phyloP scores from a whole-genome alignment of 2,113 vertebrate genomes.

The Pterocles burchelli region DNA sequence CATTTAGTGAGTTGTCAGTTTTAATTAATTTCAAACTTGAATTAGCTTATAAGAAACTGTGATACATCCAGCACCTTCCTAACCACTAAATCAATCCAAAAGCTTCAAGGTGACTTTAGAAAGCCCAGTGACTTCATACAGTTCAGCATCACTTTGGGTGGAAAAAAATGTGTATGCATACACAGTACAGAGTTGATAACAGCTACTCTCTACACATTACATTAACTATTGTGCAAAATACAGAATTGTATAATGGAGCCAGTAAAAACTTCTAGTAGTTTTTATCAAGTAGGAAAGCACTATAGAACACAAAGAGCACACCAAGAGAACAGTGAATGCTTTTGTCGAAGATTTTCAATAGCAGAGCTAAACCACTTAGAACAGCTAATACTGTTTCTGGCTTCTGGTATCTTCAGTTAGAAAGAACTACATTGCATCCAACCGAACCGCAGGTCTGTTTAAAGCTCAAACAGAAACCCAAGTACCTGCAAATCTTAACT shows the following conservation, averaged over 20 bases:
- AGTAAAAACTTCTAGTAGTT: conserved; percentile 37
- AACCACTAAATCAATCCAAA: conserved; percentile 30
- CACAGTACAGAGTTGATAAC: not conserved
- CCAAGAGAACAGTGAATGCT: not conserved
- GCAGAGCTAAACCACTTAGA: not conserved
- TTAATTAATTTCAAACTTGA: not conserved
- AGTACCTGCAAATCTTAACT: not conserved
- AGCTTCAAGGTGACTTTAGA: conserved; percentile 6
- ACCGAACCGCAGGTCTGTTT: not conserved
- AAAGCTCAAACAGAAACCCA: not conserved
- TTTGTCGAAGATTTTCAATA: not conserved
- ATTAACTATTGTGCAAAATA: not conserved
- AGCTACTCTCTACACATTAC: not conserved
- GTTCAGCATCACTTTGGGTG: not conserved
- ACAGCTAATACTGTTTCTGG: not conserved
- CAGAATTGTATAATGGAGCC: not conserved
- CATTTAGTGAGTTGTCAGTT: not conserved
- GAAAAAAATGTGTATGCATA: not conserved
- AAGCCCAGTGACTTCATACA: not conserved
- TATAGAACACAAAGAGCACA: not conserved
- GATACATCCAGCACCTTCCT: not conserved
- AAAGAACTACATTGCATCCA: not conserved
- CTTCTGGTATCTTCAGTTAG: not conserved
- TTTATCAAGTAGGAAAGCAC: conserved; percentile 15
- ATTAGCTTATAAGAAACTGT: not conserved